Evolutionary conservation across 2,113 vertebrate genomes (phyloP), one percentile per base, ranked within the genome.

Genomic region (Hyla sarda): DNA sequence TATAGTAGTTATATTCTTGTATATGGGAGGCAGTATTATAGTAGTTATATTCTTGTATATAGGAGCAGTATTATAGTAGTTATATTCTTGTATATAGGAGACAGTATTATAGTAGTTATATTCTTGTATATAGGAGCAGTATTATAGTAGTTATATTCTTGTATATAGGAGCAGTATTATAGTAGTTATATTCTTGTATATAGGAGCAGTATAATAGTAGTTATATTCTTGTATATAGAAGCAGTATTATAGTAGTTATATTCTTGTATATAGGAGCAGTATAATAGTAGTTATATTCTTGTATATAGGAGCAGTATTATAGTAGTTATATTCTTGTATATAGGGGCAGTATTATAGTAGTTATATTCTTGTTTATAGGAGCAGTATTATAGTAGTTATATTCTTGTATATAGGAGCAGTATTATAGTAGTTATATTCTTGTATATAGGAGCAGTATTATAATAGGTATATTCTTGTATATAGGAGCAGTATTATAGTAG

Each of bases 91-190:
- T 56, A 56, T 12, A 56, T 23, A 56, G 54, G 19, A 23, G 5
- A 8, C 54, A 56, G 54, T 56, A 56, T 56, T 56, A 56, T 56
- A 56, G 54, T 56, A 56, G 54, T 56, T 56, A 23, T 23, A 56
- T 21, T 56, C 54, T 56, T 56, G 54, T 56, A 56, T 12, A 56
- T 56, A 56, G 54, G 21, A 56, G 21, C 21, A 56, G 54, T 56
- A 56, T 56, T 56, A 56, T 56, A 56, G 54, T 56, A 56, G 54
- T 56, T 56, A 56, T 56, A 56, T 56, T 56, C 54, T 56, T 56
- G 54, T 23, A 56, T 23, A 56, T 56, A 56, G 54, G 54, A 23
- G 50, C 41, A 41, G 41, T 41, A 41, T 41, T 41, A 41, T 41
- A 41, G 41, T 41, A 41, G 41, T 41, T 41, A 41, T 41, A 41